A percentile compares a stretch with the other conserved stretches of the same genome.
These are phyloP conservation scores for Eupsittula cactorum DNA, from an alignment of 2,113 vertebrate genomes.

Conservation along the genomic window DNA sequence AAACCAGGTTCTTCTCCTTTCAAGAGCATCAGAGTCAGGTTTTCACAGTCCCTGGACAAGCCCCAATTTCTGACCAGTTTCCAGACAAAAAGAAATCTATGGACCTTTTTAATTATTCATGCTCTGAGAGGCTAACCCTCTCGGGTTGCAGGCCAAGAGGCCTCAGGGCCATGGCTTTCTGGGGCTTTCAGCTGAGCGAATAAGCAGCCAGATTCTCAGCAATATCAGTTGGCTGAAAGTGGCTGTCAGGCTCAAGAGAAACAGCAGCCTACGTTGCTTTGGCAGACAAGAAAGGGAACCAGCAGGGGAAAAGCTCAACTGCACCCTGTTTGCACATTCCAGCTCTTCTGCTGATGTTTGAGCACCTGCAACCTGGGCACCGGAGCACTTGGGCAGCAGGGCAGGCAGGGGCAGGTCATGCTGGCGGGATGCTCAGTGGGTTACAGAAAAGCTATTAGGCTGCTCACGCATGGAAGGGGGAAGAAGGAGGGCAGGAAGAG, in stretches of 20 bases:
- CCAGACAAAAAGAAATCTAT: slow-evolving; percentile 52
- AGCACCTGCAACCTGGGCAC: not conserved
- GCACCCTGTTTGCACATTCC: not conserved
- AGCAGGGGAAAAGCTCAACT: not conserved
- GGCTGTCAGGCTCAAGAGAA: not conserved
- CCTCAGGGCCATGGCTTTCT: not conserved
- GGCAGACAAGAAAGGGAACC: not conserved
- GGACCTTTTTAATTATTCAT: slow-evolving; percentile 49
- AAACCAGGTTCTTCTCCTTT: slow-evolving; percentile 3
- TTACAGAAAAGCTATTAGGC: rapidly evolving
- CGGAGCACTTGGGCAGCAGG: not conserved
- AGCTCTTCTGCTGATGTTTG: not conserved
- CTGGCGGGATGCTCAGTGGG: rapidly evolving
- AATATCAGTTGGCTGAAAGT: not conserved
- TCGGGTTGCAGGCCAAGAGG: not conserved
- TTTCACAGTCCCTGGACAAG: slow-evolving; percentile 33
- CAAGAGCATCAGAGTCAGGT: slow-evolving; percentile 6
- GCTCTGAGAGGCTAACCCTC: slow-evolving; percentile 39
- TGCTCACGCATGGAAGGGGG: rapidly evolving
- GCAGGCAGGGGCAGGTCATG: not conserved
- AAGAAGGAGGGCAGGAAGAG: not conserved
- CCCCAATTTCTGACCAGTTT: not conserved
- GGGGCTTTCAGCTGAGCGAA: not conserved
- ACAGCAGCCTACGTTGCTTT: not conserved
- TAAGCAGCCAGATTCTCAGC: not conserved